Conservation (phyloP, 2,888 invertebrate species). For the Craniophora ligustri region DNA sequence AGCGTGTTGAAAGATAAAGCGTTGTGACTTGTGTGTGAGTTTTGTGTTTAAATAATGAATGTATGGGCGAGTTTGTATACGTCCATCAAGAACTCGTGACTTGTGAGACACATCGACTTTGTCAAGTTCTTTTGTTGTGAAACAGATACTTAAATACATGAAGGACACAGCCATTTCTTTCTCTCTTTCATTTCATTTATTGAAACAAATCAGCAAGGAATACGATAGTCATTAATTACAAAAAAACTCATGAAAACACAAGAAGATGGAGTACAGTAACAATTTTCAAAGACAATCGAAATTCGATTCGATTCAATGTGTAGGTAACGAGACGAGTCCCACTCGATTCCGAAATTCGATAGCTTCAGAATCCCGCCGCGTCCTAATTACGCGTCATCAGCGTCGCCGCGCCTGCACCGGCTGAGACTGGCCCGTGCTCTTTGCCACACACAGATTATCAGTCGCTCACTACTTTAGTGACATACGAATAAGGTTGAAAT, state of each 20-base stretch:
- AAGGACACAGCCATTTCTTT: no score
- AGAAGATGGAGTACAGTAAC: constrained; percentile 4
- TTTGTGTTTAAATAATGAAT: constrained; percentile 53
- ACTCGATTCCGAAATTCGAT: constrained; percentile 46
- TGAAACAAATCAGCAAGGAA: no score
- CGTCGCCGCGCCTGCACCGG: constrained; percentile 57
- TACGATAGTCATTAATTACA: background rate
- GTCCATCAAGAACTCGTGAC: constrained; percentile 3
- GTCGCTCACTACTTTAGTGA: accelerated
- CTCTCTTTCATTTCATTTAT: no score
- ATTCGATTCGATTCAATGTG: constrained; percentile 37
- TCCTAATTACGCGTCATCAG: constrained; percentile 62
- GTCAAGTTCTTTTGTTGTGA: background rate
- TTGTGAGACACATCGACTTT: constrained; percentile 2
- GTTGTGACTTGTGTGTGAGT: no score
- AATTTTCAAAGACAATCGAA: constrained; percentile 32
- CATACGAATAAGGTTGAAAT: constrained; percentile 20
- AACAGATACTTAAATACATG: background rate
- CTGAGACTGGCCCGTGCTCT: constrained; percentile 31
- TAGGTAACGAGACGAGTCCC: constrained; percentile 9
- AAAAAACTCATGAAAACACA: background rate
- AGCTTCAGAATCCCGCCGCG: constrained; percentile 45
- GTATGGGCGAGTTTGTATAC: constrained; percentile 44
- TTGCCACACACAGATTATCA: constrained; percentile 20
- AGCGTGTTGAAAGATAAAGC: background rate